phyloP scores from a whole-genome alignment of 2,113 vertebrate genomes.

The Gambusia holbrooki region DNA sequence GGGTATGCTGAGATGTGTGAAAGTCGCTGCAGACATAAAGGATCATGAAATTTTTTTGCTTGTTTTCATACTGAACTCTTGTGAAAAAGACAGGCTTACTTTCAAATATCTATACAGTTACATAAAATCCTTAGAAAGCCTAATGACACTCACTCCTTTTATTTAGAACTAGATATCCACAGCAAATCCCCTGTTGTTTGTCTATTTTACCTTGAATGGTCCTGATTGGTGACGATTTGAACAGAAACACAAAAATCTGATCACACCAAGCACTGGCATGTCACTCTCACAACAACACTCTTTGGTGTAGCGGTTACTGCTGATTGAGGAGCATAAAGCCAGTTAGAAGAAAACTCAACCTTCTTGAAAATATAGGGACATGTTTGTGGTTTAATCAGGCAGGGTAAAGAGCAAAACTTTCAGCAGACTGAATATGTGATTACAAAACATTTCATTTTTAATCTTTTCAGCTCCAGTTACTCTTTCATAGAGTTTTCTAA shows the following conservation, averaged over 20 bases:
- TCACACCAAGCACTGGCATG: background rate
- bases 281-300: background rate
- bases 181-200: background rate
- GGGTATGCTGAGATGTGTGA: slow-evolving; percentile 41
- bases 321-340: too few species aligned
- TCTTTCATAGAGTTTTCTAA: too few species aligned
- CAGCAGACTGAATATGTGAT: too few species aligned
- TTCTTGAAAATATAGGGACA: too few species aligned
- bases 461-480: too few species aligned
- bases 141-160: background rate
- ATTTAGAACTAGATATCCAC: background rate
- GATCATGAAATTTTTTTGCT: background rate
- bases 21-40: slow-evolving; percentile 42
- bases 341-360: too few species aligned
- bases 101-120: background rate
- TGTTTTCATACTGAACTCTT: background rate
- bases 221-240: background rate
- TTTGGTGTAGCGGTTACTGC: too few species aligned
- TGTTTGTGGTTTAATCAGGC: too few species aligned
- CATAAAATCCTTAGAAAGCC: background rate
- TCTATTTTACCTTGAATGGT: background rate
- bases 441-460: too few species aligned
- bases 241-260: background rate
- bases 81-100: background rate
- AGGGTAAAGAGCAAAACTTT: too few species aligned